These are phyloP conservation scores for Anoplius nigerrimus DNA, from an alignment of 2,888 invertebrate genomes.

Conservation along the genomic window DNA sequence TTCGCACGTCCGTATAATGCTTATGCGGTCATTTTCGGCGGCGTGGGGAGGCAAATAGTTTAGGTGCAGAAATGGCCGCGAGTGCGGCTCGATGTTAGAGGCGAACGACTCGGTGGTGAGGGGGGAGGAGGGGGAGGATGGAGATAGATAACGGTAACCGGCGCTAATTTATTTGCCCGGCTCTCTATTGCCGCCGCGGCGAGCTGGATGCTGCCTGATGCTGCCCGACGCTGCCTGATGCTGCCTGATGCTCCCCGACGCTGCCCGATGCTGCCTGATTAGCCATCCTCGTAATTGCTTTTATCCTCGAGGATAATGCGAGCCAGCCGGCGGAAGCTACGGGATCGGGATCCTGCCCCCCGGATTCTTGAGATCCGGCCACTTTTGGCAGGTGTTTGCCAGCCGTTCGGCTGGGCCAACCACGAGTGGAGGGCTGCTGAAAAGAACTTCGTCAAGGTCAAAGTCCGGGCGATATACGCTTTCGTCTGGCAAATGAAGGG, in stretches of 20 bases:
- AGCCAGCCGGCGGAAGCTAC: no score
- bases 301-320: no score
- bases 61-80: constrained; percentile 45
- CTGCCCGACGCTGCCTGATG: no score
- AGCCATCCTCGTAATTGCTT: not conserved
- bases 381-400: no score
- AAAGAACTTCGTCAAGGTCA: no score
- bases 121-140: constrained; percentile 18
- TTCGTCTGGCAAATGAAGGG: no score
- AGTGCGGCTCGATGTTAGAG: not conserved
- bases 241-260: no score
- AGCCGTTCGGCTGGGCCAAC: no score
- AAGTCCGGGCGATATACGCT: no score
- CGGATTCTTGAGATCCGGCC: no score
- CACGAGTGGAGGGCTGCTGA: no score
- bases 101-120: constrained; percentile 4
- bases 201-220: constrained; percentile 34
- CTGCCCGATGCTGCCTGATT: constrained; percentile 35
- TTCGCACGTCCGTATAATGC: constrained; percentile 46
- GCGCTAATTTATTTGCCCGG: constrained; percentile 48
- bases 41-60: constrained; percentile 55
- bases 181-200: constrained; percentile 21
- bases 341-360: no score
- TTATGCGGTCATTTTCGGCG: constrained; percentile 59
- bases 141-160: constrained; percentile 48